Base-by-base conservation (phyloP, 1,140 invertebrate genomes). In the Sycophila sp. region DNA sequence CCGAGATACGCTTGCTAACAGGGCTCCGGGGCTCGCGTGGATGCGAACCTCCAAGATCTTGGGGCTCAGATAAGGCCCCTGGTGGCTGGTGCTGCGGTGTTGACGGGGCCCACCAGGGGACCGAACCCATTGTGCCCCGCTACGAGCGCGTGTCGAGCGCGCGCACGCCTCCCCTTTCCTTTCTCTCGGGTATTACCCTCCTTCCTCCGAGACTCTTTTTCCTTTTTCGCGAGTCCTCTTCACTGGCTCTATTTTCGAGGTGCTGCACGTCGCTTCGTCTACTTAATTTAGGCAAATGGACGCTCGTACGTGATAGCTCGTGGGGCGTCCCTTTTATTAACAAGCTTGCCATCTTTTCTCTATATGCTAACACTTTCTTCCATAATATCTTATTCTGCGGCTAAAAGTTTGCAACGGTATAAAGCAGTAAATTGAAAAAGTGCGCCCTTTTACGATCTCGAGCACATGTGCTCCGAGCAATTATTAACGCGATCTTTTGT, bases 1-100 rank as follows among this genome's bases (percentile, higher is more conserved):
- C 68, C 69, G 79, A n/a, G n/a, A 80, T 82, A 80, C n/a, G 34
- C 8, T 77, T 77, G 80, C 81, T 81, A 82, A 81, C 81, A 82
- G 81, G 74, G 77, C 78, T n/a, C 79, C 70, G 75, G 72, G 77
- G 68, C 75, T 76, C 76, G 6, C 8, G 62, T 26, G 19, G 30
- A 26, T 19, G 30, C 13, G 13, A 45, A 38, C 30, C 53, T 8
- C 26, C 19, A 42, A 49, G 81, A 82, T 81, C 76, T 76, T 40
- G 55, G 13, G 55, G 64, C 0, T 0, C 19, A 72, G 80, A 82
- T 81, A 81, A 81, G 77, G 64, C 75, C 17, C 17, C 28, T 68
- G 42, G 65, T 68, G 65, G 65, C 65, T 59, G 6, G 19, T 53
- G 19, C 69, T 79, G 76, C 72, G 75, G 80, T 74, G 78, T 76